Evolutionary conservation across 37 sponge, comb jelly and placozoan species (phyloP), one percentile per base, ranked within the genome.

Genomic region (Petrosia ficiformis): DNA sequence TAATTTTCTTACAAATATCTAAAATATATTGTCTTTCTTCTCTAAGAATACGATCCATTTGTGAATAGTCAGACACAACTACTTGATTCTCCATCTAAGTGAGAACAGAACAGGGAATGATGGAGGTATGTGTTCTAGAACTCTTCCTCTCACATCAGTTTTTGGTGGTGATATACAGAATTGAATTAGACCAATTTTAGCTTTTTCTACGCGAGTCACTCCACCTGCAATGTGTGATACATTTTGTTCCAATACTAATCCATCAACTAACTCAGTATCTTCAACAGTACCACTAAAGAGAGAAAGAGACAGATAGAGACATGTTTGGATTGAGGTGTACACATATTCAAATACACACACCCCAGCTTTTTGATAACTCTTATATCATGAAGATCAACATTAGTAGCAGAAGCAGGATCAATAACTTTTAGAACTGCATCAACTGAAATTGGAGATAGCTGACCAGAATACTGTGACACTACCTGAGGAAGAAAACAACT

Each of bases 101-200:
- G 61, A 43, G 72, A 42, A 56, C 11, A 39, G 70, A 22, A 34
- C 38, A n/a, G n/a, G n/a, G n/a, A 37, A 25, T 39, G 29, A 59
- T 10, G 61, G 19, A 57, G 61, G 38, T 10, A 41, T 24, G 75
- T 31, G 37, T n/a, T n/a, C n/a, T n/a, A n/a, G n/a, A n/a, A n/a
- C n/a, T n/a, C n/a, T n/a, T n/a, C n/a, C n/a, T 4, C 84, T 84
- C 40, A 95, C 95, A 61, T 99, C 97, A 34, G 96, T 96, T 57
- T 99, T 99, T 6, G 99, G 99, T 42, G 97, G 96, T 21, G 99
- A 99, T 35, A 99, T 88, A 59, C 94, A 93, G 83, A 99, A 99
- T 82, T 99, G 99, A 34, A 99, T 99, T 44, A 99, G 88, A 10
- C 97, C 99, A 75, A 99, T 91, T 63, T 95, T 95, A 24, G 99